These are phyloP conservation scores for Oreortyx pictus DNA, from an alignment of 2,797 vertebrate genomes.

Conservation along the genomic window DNA sequence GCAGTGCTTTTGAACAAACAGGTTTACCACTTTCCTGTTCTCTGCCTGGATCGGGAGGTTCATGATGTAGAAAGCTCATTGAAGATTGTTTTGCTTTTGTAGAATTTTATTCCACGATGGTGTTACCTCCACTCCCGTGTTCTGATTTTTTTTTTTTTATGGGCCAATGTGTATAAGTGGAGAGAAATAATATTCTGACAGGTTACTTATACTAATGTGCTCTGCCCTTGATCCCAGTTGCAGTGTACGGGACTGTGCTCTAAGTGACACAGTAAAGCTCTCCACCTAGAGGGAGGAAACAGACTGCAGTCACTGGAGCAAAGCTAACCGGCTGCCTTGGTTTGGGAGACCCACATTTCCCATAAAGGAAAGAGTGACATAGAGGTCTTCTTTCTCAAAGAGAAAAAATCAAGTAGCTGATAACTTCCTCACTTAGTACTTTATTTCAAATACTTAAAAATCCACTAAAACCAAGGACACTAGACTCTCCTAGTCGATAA, in stretches of 20 bases:
- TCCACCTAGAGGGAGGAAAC: not conserved
- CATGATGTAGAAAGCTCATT: accelerated
- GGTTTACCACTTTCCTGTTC: not conserved
- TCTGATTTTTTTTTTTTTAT: not conserved
- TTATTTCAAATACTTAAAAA: not conserved
- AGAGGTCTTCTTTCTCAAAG: not conserved
- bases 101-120: not conserved
- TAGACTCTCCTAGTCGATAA: not conserved
- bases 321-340: not conserved
- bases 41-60: not conserved
- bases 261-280: not conserved
- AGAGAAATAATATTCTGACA: not conserved
- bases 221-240: not conserved
- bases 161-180: not conserved
- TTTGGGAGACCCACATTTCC: not conserved
- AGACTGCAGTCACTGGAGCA: not conserved
- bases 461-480: not conserved
- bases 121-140: accelerated
- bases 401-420: not conserved
- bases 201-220: accelerated
- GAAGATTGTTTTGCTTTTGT: not conserved
- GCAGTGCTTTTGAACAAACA: not conserved
- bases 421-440: not conserved
- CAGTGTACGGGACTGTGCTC: accelerated
- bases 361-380: accelerated